Evolutionary conservation across 2,113 vertebrate genomes (phyloP).

Genomic region (Actenoides hombroni): DNA sequence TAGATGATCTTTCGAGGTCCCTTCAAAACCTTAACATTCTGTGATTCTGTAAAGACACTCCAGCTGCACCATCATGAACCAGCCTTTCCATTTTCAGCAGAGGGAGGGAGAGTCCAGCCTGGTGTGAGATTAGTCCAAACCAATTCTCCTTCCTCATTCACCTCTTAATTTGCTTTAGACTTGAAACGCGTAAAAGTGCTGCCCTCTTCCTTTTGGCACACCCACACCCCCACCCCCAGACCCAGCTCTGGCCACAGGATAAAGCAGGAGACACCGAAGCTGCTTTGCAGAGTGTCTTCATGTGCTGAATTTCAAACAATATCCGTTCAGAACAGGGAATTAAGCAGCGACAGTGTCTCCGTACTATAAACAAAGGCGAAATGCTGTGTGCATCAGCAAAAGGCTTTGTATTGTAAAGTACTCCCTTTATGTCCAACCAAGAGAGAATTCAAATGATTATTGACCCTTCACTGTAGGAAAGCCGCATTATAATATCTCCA

Average conservation of each 20-base stretch:
- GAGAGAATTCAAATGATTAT: constrained; percentile 44
- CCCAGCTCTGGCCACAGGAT: neutral
- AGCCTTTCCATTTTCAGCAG: neutral
- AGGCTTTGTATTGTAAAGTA: constrained; percentile 13
- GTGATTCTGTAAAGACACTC: neutral
- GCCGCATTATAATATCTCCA: constrained; percentile 41
- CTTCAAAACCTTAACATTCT: too few species aligned
- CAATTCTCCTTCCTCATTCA: neutral
- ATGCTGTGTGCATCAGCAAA: constrained; percentile 43
- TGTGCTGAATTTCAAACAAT: neutral
- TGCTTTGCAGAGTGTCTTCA: neutral
- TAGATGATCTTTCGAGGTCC: too few species aligned
- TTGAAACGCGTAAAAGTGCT: neutral
- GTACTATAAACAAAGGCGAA: constrained; percentile 29
- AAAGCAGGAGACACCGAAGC: neutral
- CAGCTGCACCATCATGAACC: neutral
- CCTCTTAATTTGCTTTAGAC: neutral
- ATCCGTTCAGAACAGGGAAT: neutral
- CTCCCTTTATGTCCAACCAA: constrained; percentile 32
- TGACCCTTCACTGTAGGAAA: constrained; percentile 51
- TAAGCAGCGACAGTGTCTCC: neutral
- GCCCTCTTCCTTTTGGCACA: neutral
- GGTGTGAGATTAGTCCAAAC: neutral
- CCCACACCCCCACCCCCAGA: neutral
- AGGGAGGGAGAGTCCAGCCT: neutral